Conservation (phyloP, 2,888 invertebrate species). For the Drosophila buzzatii region DNA sequence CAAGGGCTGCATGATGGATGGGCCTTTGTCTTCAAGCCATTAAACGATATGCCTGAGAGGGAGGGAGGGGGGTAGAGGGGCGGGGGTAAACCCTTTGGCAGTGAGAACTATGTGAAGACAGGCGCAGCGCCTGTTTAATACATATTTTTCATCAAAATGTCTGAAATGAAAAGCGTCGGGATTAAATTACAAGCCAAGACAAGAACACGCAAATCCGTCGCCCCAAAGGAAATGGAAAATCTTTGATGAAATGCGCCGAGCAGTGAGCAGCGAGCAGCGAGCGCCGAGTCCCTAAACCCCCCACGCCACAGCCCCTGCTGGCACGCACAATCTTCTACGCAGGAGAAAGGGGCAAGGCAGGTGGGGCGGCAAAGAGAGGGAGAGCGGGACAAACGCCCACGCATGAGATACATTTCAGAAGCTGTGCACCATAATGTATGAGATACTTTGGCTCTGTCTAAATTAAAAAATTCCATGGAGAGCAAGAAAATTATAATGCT, state of each 20-base stretch:
- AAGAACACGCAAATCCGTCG: slow-evolving; percentile 41
- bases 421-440: slow-evolving; percentile 45
- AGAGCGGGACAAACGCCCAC: slow-evolving; percentile 16
- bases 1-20: slow-evolving; percentile 43
- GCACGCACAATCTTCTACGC: slow-evolving; percentile 36
- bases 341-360: slow-evolving; percentile 34
- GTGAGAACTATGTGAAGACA: slow-evolving; percentile 7
- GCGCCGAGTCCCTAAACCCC: slow-evolving; percentile 3
- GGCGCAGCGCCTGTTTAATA: slow-evolving; percentile 14
- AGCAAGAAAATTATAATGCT: slow-evolving; percentile 69
- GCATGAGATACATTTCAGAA: slow-evolving; percentile 71
- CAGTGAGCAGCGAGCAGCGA: slow-evolving; percentile 13
- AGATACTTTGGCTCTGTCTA: slow-evolving; percentile 71
- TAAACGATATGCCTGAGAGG: not conserved
- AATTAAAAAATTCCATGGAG: slow-evolving; percentile 75
- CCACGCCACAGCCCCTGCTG: not conserved
- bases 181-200: slow-evolving; percentile 69
- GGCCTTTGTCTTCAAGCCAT: slow-evolving; percentile 10
- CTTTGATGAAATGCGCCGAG: slow-evolving; percentile 68
- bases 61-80: not conserved
- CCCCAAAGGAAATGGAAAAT: slow-evolving; percentile 60
- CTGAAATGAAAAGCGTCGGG: slow-evolving; percentile 47
- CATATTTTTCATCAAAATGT: slow-evolving; percentile 42
- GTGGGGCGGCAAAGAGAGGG: not conserved
- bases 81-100: slow-evolving; percentile 18